A percentile compares a stretch with the other conserved stretches of the same genome.
Conservation (phyloP, 2,888 invertebrate species). For the Pyrochroa serraticornis region DNA sequence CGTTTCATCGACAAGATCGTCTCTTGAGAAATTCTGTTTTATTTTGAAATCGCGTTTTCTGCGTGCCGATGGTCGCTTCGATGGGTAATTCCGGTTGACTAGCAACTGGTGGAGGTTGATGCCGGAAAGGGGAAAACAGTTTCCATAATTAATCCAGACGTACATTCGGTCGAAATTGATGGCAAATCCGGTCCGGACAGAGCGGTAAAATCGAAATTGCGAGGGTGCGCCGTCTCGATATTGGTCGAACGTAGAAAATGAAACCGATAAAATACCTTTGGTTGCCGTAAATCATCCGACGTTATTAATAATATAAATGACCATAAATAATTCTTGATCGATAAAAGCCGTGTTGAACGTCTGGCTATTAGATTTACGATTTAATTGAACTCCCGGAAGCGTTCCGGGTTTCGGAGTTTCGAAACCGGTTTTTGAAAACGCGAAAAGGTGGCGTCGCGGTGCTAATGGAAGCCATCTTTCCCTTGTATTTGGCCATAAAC, state of each 20-base stretch:
- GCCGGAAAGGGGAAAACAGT: no score
- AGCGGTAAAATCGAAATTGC: slow-evolving; percentile 16
- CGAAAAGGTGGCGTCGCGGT: slow-evolving; percentile 8
- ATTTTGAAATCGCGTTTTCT: no score
- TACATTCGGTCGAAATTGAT: no score
- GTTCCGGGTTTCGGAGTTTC: slow-evolving; percentile 13
- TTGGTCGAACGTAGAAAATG: slow-evolving; percentile 24
- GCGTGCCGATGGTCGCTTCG: no score
- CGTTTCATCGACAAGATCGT: no score
- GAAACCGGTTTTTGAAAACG: slow-evolving; percentile 1
- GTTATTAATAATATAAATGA: slow-evolving; percentile 33
- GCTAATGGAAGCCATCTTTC: slow-evolving; percentile 36
- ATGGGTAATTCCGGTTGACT: no score
- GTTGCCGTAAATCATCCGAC: slow-evolving; percentile 26
- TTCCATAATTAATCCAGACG: no score
- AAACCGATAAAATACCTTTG: slow-evolving; percentile 31
- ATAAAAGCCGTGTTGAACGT: slow-evolving; percentile 30
- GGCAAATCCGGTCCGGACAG: not conserved
- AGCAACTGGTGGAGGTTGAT: no score
- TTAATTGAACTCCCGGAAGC: slow-evolving; percentile 28
- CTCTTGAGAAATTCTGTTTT: no score
- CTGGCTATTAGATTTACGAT: slow-evolving; percentile 32
- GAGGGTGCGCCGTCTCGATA: slow-evolving; percentile 15
- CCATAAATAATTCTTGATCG: slow-evolving; percentile 31
- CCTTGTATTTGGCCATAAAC: slow-evolving; percentile 35